Evolutionary conservation across 2,888 invertebrate genomes (phyloP).

Genomic region (Pseudococcus viburni): DNA sequence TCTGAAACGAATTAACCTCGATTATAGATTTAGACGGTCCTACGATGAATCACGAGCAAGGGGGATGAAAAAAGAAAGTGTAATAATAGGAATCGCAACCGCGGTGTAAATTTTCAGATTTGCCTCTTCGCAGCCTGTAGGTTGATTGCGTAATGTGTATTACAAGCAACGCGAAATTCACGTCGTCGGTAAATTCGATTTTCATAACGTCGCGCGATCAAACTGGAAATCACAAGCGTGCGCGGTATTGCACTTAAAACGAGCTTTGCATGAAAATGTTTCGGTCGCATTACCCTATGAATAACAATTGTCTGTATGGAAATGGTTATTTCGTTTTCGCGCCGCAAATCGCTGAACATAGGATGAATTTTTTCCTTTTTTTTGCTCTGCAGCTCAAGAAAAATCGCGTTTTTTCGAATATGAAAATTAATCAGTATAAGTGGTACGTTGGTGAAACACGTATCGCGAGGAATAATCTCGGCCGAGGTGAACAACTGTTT

Average conservation of each 20-base stretch:
- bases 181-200: constrained; percentile 24
- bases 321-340: constrained; percentile 39
- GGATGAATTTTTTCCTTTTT: neutral
- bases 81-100: constrained; percentile 7
- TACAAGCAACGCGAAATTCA: neutral
- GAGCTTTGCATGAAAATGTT: constrained; percentile 47
- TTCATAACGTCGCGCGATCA: constrained; percentile 39
- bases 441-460: constrained; percentile 12
- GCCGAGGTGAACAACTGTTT: neutral
- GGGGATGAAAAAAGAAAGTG: neutral
- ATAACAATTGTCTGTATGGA: constrained; percentile 32
- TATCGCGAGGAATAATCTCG: constrained; percentile 17
- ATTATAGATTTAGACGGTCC: neutral
- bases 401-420: constrained; percentile 21
- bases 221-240: constrained; percentile 38
- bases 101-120: constrained; percentile 21
- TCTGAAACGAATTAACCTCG: neutral
- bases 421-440: constrained; percentile 32
- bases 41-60: neutral
- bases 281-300: constrained; percentile 34
- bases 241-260: constrained; percentile 37
- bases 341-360: constrained; percentile 2
- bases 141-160: constrained; percentile 28
- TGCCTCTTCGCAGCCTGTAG: neutral
- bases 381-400: neutral